phyloP scores from a whole-genome alignment of 1,140 invertebrate genomes.

The Drosophila nikananu region DNA sequence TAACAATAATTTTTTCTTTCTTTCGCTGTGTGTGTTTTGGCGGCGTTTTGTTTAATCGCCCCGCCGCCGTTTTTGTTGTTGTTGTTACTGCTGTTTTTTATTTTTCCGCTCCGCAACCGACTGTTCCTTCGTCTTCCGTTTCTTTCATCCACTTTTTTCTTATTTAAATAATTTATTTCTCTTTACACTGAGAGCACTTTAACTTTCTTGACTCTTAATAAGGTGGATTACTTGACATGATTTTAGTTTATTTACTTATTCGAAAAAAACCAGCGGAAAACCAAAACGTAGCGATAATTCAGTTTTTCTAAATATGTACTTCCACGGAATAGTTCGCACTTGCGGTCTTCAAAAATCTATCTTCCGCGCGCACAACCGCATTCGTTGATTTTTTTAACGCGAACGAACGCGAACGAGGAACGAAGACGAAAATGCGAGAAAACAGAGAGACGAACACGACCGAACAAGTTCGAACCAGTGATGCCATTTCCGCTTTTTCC shows the following conservation, averaged over 20 bases:
- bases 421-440: no score
- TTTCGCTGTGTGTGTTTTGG: slow-evolving; percentile 69
- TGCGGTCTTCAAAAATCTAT: no score
- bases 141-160: slow-evolving; percentile 8
- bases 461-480: no score
- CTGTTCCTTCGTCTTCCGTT: slow-evolving; percentile 24
- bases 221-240: background rate
- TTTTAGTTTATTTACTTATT: background rate
- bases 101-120: slow-evolving; percentile 32
- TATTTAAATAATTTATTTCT: background rate
- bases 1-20: slow-evolving; percentile 30
- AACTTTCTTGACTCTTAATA: slow-evolving; percentile 1
- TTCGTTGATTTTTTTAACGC: no score
- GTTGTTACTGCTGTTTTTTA: slow-evolving; percentile 30
- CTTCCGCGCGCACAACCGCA: no score
- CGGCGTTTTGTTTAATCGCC: slow-evolving; percentile 67
- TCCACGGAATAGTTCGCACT: no score
- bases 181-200: slow-evolving; percentile 5
- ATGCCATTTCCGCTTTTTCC: no score
- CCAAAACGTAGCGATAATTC: no score
- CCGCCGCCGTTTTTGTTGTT: slow-evolving; percentile 37
- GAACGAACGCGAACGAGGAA: no score
- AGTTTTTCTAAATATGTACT: no score
- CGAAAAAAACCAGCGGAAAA: background rate
- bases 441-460: no score